Conservation (phyloP, 1,140 invertebrate species). For the Macrobrachium rosenbergii region DNA sequence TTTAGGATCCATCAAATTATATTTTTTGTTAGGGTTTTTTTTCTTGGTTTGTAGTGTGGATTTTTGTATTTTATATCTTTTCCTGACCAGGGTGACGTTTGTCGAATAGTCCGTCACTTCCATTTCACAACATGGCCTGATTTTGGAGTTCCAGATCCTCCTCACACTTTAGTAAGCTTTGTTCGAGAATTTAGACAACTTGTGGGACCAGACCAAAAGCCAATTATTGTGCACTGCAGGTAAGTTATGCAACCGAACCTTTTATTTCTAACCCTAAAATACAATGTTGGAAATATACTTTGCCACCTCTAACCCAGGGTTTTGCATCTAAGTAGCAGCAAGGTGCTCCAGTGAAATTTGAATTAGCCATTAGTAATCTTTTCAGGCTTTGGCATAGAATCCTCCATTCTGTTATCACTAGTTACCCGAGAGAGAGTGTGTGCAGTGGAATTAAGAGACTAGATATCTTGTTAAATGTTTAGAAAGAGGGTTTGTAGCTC, state of each 20-base stretch:
- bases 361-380: too few relatives aligned
- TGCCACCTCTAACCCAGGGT: neutral
- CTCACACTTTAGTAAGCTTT: conserved; percentile 84
- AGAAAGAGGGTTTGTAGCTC: too few relatives aligned
- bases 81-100: conserved; percentile 81
- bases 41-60: neutral
- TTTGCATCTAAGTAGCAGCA: neutral
- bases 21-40: neutral
- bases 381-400: too few relatives aligned
- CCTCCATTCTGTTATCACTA: too few relatives aligned
- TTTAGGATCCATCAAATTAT: neutral
- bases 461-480: too few relatives aligned
- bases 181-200: conserved; percentile 92
- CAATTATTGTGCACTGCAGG: conserved; percentile 94
- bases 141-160: conserved; percentile 93
- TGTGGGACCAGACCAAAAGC: conserved; percentile 86
- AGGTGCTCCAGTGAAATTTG: too few relatives aligned
- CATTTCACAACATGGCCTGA: conserved; percentile 98
- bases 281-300: neutral
- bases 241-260: neutral
- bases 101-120: conserved; percentile 90
- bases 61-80: conserved; percentile 2
- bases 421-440: too few relatives aligned
- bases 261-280: neutral
- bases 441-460: too few relatives aligned